A percentile compares a stretch with the other conserved stretches of the same genome.
Evolutionary conservation across 2,797 vertebrate genomes (phyloP).

Genomic region (Thalassophryne amazonica): DNA sequence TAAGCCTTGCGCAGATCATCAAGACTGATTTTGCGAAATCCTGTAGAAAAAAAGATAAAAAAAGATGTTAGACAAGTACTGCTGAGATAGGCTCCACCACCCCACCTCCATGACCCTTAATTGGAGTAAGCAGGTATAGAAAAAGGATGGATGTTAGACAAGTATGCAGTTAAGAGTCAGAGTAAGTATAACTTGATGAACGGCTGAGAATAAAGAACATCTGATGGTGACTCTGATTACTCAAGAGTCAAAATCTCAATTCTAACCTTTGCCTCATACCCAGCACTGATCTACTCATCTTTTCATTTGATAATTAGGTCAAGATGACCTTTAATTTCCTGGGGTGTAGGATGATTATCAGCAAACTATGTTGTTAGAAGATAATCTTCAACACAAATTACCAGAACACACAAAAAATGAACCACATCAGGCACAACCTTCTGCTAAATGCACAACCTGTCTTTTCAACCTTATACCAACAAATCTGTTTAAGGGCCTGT

Average conservation of each 20-base stretch:
- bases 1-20: conserved; percentile 97
- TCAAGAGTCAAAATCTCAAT: conserved; percentile 6
- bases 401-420: too few relatives aligned
- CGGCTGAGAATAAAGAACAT: neutral
- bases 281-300: conserved; percentile 39
- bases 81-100: too few relatives aligned
- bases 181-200: too few relatives aligned
- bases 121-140: too few relatives aligned
- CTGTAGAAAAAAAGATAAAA: conserved; percentile 65
- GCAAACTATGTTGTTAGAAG: conserved; percentile 33
- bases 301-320: conserved; percentile 41
- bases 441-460: too few relatives aligned
- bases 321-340: conserved; percentile 35
- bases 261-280: conserved; percentile 33
- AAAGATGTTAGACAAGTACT: conserved; percentile 13
- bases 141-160: too few relatives aligned
- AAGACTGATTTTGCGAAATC: conserved; percentile 97
- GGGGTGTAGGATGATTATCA: conserved; percentile 36
- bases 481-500: too few relatives aligned
- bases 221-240: neutral
- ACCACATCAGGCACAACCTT: too few relatives aligned
- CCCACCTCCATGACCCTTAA: too few relatives aligned
- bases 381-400: conserved; percentile 35
- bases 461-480: too few relatives aligned
- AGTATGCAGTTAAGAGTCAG: too few relatives aligned